Percentiles rank a stretch among this genome's conserved stretches.
phyloP scores from a whole-genome alignment of 2,797 vertebrate species.

The Melanotaenia pygmaea region DNA sequence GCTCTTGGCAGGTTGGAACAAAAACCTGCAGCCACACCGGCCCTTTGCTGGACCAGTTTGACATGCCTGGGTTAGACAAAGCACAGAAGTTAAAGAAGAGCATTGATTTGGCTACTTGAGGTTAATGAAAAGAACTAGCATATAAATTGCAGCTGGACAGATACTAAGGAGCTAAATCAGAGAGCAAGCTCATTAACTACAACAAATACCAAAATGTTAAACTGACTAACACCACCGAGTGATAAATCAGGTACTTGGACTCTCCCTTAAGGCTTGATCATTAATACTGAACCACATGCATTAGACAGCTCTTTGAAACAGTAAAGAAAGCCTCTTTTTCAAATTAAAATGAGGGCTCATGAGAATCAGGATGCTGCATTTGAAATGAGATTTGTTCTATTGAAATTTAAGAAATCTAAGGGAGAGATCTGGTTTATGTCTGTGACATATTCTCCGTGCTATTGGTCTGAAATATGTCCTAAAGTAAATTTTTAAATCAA shows the following conservation, averaged over 20 bases:
- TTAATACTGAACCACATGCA: not conserved
- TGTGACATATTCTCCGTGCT: no score
- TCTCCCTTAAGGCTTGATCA: not conserved
- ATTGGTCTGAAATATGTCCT: not conserved
- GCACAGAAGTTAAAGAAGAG: slow-evolving; percentile 42
- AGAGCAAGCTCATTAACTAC: slow-evolving; percentile 50
- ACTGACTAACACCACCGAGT: slow-evolving; percentile 15
- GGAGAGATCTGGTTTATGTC: not conserved
- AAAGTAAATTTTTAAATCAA: not conserved
- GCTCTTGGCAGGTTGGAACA: no score
- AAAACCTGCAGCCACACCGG: no score
- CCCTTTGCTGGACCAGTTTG: no score
- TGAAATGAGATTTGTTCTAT: not conserved
- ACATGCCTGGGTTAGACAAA: slow-evolving; percentile 24
- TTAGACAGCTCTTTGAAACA: not conserved
- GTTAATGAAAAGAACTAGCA: slow-evolving; percentile 62
- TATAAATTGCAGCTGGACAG: slow-evolving; percentile 43
- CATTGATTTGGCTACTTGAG: slow-evolving; percentile 48
- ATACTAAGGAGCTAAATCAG: slow-evolving; percentile 48
- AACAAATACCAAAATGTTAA: slow-evolving; percentile 51
- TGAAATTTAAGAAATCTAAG: not conserved
- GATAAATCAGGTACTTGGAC: slow-evolving; percentile 38
- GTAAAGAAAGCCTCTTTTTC: not conserved
- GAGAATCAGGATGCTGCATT: not conserved
- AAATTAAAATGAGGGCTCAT: not conserved